Percentiles rank a stretch among this genome's conserved stretches.
Evolutionary conservation across 2,888 invertebrate species (phyloP).

Genomic region (Dicroscelio sp.): DNA sequence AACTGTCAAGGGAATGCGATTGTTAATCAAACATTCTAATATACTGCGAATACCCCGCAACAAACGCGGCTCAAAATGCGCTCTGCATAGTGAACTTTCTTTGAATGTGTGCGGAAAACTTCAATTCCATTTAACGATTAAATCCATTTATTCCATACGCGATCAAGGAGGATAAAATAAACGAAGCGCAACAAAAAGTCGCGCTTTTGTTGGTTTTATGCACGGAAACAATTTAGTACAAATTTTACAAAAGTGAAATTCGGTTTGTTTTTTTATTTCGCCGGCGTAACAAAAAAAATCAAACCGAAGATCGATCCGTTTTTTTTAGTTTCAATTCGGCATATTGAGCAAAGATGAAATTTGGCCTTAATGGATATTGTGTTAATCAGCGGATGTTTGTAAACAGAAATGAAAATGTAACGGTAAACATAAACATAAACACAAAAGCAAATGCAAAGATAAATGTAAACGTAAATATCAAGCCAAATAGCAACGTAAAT

Average conservation of each 20-base stretch:
- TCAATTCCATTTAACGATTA: slow-evolving; percentile 42
- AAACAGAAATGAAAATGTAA: too few relatives aligned
- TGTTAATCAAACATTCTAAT: slow-evolving; percentile 47
- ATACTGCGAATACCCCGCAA: slow-evolving; percentile 4
- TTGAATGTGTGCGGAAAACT: slow-evolving; percentile 21
- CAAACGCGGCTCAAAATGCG: neutral
- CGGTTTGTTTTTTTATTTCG: neutral
- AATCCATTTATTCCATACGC: slow-evolving; percentile 40
- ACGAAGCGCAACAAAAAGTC: too few relatives aligned
- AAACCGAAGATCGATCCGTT: neutral
- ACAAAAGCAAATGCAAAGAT: too few relatives aligned
- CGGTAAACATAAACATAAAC: too few relatives aligned
- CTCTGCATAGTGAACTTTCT: slow-evolving; percentile 29
- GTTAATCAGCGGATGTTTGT: too few relatives aligned
- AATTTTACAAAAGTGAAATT: neutral
- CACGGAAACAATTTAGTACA: neutral
- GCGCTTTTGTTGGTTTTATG: neutral
- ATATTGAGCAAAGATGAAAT: too few relatives aligned
- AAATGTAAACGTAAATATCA: too few relatives aligned
- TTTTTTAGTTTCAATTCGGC: too few relatives aligned
- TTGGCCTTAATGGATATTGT: too few relatives aligned
- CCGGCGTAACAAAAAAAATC: neutral
- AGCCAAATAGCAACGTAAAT: too few relatives aligned
- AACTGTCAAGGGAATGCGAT: slow-evolving; percentile 33
- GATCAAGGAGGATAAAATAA: neutral